Conservation (phyloP, 2,113 vertebrate genomes). For the Numenius arquata region DNA sequence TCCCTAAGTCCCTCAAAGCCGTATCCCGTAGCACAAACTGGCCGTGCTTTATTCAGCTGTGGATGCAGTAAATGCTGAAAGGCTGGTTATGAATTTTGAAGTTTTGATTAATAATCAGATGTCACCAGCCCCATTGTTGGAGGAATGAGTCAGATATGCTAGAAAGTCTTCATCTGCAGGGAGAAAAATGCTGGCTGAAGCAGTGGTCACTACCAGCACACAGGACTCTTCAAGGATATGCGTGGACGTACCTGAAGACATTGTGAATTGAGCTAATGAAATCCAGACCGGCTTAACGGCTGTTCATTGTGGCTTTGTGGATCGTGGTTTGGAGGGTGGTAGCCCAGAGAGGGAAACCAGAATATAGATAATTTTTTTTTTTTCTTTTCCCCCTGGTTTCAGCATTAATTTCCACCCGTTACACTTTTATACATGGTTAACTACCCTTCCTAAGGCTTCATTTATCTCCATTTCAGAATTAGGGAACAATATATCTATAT, state of each 20-base stretch:
- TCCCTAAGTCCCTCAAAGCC: not conserved
- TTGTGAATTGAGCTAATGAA: not conserved
- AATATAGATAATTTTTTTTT: not conserved
- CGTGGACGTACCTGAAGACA: not conserved
- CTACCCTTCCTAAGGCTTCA: not conserved
- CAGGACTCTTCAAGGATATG: not conserved
- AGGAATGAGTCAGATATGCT: not conserved
- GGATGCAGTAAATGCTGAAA: not conserved
- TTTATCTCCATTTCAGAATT: not conserved
- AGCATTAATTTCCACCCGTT: not conserved
- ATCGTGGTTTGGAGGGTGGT: not conserved
- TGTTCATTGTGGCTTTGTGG: not conserved
- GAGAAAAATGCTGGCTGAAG: not conserved
- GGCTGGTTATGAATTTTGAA: not conserved
- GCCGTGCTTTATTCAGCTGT: not conserved
- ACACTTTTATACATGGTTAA: not conserved
- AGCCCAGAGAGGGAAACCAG: not conserved
- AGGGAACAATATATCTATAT: not conserved
- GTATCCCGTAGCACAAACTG: not conserved
- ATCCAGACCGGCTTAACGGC: not conserved
- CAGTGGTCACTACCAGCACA: not conserved
- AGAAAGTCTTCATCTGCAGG: not conserved
- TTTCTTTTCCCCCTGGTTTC: not conserved
- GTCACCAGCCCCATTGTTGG: not conserved
- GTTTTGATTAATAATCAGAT: not conserved